A percentile compares a stretch with the other conserved stretches of the same genome.
Evolutionary conservation across 1,140 invertebrate species (phyloP).

Genomic region (Ostrea edulis): DNA sequence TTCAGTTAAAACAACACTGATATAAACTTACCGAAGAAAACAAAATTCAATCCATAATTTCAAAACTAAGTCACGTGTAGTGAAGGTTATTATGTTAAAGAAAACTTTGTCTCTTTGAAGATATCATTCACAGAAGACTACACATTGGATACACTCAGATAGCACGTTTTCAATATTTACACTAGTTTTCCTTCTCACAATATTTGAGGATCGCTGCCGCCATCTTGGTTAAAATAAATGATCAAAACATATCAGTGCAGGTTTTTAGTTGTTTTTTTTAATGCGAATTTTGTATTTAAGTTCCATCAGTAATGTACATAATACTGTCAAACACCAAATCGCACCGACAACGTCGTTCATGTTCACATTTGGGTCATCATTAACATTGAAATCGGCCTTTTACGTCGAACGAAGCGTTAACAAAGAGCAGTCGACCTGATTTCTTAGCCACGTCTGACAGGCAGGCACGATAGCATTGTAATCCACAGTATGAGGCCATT

Average conservation of each 20-base stretch:
- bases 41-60: background rate
- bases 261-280: background rate
- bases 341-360: background rate
- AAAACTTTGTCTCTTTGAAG: no score
- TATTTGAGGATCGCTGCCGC: background rate
- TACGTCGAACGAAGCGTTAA: constrained; percentile 36
- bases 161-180: background rate
- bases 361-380: constrained; percentile 18
- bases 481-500: constrained; percentile 11
- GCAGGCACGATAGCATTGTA: constrained; percentile 26
- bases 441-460: constrained; percentile 30
- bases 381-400: constrained; percentile 29
- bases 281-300: background rate
- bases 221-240: background rate
- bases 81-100: background rate
- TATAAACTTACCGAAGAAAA: constrained; percentile 19
- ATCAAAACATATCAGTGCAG: background rate
- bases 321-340: background rate
- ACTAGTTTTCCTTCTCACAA: background rate
- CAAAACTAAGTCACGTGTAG: background rate
- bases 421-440: constrained; percentile 35
- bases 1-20: background rate
- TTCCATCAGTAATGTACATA: background rate
- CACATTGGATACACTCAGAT: background rate
- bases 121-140: background rate